Evolutionary conservation across 2,797 vertebrate genomes (phyloP).

Genomic region (Tadarida brasiliensis): DNA sequence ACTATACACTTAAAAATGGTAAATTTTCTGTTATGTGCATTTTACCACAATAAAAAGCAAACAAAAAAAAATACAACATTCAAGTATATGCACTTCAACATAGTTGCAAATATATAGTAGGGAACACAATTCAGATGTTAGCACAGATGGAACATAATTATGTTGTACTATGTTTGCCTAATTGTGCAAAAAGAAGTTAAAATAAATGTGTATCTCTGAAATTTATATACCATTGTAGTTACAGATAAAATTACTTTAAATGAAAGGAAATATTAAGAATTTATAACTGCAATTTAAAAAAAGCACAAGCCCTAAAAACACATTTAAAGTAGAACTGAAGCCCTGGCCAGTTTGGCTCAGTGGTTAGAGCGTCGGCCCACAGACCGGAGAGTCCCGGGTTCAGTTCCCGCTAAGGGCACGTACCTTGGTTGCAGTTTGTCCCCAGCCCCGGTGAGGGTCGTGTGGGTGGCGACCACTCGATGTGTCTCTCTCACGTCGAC

Average conservation of each 20-base stretch:
- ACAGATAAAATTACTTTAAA: constrained; percentile 18
- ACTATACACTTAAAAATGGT: not conserved
- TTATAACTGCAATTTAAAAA: not conserved
- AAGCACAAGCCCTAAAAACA: not conserved
- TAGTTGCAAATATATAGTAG: not conserved
- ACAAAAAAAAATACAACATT: not conserved
- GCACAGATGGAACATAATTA: not conserved
- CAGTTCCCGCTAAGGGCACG: too few relatives aligned
- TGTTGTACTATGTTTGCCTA: not conserved
- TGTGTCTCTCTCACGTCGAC: too few relatives aligned
- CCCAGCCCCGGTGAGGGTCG: too few relatives aligned
- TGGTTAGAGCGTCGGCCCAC: too few relatives aligned
- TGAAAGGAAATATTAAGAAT: constrained; percentile 11
- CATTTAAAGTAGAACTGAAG: too few relatives aligned
- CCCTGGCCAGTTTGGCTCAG: too few relatives aligned
- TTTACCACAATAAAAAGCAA: not conserved
- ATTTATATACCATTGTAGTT: not conserved
- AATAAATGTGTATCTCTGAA: constrained; percentile 11
- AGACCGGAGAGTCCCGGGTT: too few relatives aligned
- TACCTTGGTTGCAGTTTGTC: too few relatives aligned
- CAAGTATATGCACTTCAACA: not conserved
- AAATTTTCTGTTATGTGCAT: not conserved
- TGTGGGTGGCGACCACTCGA: too few relatives aligned
- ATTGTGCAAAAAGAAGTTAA: not conserved
- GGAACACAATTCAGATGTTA: not conserved